These are phyloP conservation scores for Sciaenops ocellatus DNA, from an alignment of 2,797 vertebrate species.

Conservation along the genomic window DNA sequence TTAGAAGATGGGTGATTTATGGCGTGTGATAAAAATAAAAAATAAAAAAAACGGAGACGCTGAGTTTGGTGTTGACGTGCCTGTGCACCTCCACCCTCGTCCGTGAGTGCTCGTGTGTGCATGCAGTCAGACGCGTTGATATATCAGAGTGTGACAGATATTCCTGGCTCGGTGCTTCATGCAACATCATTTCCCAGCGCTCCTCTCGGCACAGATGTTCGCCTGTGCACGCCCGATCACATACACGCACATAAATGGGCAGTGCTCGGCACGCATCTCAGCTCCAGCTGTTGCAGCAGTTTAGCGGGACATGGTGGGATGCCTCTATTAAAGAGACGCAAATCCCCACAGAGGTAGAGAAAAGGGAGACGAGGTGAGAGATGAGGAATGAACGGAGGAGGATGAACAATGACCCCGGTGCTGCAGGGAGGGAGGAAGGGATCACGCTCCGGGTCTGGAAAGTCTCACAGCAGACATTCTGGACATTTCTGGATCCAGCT, in stretches of 20 bases:
- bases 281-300: slow-evolving; percentile 80
- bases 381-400: slow-evolving; percentile 61
- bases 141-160: slow-evolving; percentile 71
- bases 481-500: slow-evolving; percentile 69
- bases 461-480: slow-evolving; percentile 73
- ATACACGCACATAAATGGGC: slow-evolving; percentile 45
- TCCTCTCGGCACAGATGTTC: slow-evolving; percentile 73
- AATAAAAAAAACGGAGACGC: slow-evolving; percentile 11
- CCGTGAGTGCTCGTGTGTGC: slow-evolving; percentile 40
- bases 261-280: slow-evolving; percentile 52
- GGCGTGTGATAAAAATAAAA: slow-evolving; percentile 20
- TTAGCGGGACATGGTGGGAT: slow-evolving; percentile 74
- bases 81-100: slow-evolving; percentile 24
- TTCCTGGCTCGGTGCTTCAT: slow-evolving; percentile 48
- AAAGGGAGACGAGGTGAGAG: slow-evolving; percentile 57
- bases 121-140: slow-evolving; percentile 57
- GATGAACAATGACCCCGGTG: slow-evolving; percentile 74
- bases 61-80: slow-evolving; percentile 23
- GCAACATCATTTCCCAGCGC: slow-evolving; percentile 73
- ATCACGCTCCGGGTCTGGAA: slow-evolving; percentile 52
- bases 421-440: slow-evolving; percentile 51
- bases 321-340: slow-evolving; percentile 77
- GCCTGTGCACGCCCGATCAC: slow-evolving; percentile 46
- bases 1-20: slow-evolving; percentile 79
- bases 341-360: slow-evolving; percentile 72